Evolutionary conservation across 1,140 invertebrate species (phyloP), one percentile per base, ranked within the genome.

Genomic region (Linepithema humile): DNA sequence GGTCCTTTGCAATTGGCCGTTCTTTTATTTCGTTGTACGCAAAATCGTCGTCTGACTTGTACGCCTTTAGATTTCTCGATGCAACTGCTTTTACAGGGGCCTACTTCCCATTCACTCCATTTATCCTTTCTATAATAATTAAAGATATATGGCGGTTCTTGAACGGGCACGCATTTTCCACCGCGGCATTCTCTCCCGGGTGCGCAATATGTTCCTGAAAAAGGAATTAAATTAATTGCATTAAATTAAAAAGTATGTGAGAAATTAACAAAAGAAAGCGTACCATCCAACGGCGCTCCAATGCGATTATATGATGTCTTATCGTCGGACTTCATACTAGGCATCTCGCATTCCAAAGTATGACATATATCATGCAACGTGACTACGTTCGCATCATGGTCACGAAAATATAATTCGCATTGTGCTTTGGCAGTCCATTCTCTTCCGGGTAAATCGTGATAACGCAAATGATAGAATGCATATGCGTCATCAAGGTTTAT

Each of bases 231-330:
- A 35, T 10, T 4, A 3, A 35, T 35, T 59, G 9, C 20, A 3
- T 38, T 17, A 38, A 17, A n/a, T 7, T 48, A 20, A 20, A 1
- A 12, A 9, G 43, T 12, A 3, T 6, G 12, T 15, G 43, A 45
- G 43, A 15, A 45, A 1, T 10, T 12, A n/a, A 35, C 7, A 23
- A 23, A 17, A 17, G 32, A 62, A n/a, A 6, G 17, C 0, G 97
- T 98, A 1, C 97, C 97, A 85, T 98, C 97, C 3, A 98, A 91
- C 0, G 97, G 97, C 0, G 98, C 97, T 1, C 97, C 97, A n/a
- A n/a, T n/a, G n/a, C n/a, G n/a, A n/a, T n/a, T n/a, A n/a, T 1
- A 97, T 96, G 88, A 96, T 96, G 92, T 97, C 97, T 92, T 95
- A 96, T 26, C 97, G n/a, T n/a, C 97, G 85, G 95, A 95, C 40